Evolutionary conservation across 2,888 invertebrate species (phyloP).

Genomic region (Coremacera marginata): DNA sequence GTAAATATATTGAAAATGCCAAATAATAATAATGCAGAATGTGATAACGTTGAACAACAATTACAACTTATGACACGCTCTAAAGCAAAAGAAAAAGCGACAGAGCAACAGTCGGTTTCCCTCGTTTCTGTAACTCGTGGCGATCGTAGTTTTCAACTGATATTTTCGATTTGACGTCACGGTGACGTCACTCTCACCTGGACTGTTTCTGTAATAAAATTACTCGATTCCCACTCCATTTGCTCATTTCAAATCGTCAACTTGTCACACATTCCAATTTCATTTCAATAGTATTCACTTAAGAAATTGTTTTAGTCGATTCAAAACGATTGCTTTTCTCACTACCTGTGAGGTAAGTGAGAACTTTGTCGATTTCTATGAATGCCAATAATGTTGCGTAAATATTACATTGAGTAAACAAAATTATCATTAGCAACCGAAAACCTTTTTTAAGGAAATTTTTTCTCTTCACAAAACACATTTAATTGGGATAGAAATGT

Average conservation of each 20-base stretch:
- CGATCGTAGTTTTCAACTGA: not conserved
- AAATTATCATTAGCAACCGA: too few species aligned
- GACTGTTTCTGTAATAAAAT: conserved; percentile 24
- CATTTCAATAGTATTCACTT: not conserved
- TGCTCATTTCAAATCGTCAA: not conserved
- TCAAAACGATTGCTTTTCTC: not conserved
- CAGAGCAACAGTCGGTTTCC: too few species aligned
- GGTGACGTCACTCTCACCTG: conserved; percentile 6
- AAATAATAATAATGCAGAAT: too few species aligned
- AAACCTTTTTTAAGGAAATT: too few species aligned
- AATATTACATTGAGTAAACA: too few species aligned
- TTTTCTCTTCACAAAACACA: too few species aligned
- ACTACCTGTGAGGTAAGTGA: not conserved
- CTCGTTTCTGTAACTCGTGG: conserved; percentile 13
- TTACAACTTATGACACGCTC: too few species aligned
- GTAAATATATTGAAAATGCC: too few species aligned
- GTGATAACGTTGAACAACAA: too few species aligned
- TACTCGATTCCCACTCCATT: not conserved
- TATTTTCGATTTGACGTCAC: conserved; percentile 24
- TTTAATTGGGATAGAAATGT: too few species aligned
- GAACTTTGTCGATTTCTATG: not conserved
- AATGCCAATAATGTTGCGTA: too few species aligned
- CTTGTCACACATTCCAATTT: conserved; percentile 13
- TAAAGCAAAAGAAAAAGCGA: too few species aligned
- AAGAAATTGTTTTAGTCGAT: conserved; percentile 5